phyloP scores from a whole-genome alignment of 2,113 vertebrate species.

The Odontesthes bonariensis region DNA sequence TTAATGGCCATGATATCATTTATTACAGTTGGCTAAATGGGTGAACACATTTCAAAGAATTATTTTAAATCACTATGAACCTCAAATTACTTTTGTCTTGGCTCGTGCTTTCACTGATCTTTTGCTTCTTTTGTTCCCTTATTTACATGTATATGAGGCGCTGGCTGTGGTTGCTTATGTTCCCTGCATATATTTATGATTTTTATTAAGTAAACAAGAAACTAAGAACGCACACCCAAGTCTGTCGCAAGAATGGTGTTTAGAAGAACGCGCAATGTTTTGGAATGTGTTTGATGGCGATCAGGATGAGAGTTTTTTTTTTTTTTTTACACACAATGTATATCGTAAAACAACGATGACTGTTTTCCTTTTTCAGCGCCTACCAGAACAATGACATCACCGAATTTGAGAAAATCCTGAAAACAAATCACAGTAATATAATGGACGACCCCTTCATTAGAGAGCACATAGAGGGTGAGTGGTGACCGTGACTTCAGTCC shows the following conservation, averaged over 20 bases:
- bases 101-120: neutral
- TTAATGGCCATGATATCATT: neutral
- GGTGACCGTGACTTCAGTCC: constrained; percentile 21
- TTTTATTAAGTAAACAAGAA: constrained; percentile 44
- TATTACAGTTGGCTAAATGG: neutral
- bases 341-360: constrained; percentile 31
- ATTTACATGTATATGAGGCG: constrained; percentile 24
- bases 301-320: constrained; percentile 42
- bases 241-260: constrained; percentile 62
- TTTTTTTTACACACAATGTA: too few relatives aligned
- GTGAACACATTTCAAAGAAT: neutral
- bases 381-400: constrained; percentile 99
- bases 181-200: constrained; percentile 23
- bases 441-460: constrained; percentile 99
- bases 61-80: neutral
- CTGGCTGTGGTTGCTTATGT: neutral
- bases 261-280: constrained; percentile 44
- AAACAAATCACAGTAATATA: constrained; percentile 99
- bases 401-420: constrained; percentile 99
- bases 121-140: constrained; percentile 25
- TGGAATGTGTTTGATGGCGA: constrained; percentile 27
- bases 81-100: constrained; percentile 9
- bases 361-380: constrained; percentile 86
- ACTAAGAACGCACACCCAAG: constrained; percentile 23
- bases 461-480: constrained; percentile 98